Conservation (phyloP, 2,888 invertebrate species). For the Liposcelis brunnea region DNA sequence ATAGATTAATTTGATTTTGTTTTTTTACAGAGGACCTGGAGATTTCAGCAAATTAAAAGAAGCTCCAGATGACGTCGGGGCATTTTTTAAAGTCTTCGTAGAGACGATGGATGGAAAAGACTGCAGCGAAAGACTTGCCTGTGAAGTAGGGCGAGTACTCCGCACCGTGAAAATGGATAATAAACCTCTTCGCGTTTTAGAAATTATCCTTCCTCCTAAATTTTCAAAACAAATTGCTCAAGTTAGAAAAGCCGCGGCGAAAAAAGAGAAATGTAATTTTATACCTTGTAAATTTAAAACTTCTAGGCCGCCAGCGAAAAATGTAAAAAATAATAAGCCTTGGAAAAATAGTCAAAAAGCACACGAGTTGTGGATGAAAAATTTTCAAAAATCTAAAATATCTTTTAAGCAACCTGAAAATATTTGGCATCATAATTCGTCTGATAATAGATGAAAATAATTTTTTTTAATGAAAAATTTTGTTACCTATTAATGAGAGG, state of each 20-base stretch:
- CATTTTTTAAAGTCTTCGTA: constrained; percentile 26
- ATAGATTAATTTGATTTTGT: no score
- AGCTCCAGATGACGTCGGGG: constrained; percentile 23
- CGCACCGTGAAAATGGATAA: constrained; percentile 18
- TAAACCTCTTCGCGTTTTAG: constrained; percentile 20
- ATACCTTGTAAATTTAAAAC: constrained; percentile 17
- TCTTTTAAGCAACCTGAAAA: not conserved
- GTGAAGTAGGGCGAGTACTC: constrained; percentile 28
- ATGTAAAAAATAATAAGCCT: not conserved
- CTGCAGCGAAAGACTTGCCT: constrained; percentile 29
- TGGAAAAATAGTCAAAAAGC: constrained; percentile 5
- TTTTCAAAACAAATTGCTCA: constrained; percentile 18
- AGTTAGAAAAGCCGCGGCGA: constrained; percentile 17
- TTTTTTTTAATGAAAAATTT: no score
- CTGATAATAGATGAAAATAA: no score
- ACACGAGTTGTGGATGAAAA: constrained; percentile 6
- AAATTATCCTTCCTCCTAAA: constrained; percentile 17
- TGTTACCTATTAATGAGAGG: no score
- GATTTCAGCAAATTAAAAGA: constrained; percentile 20
- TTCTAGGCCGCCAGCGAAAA: not conserved
- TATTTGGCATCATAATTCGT: not conserved
- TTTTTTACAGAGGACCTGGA: constrained; percentile 18
- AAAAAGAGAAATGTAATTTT: constrained; percentile 17
- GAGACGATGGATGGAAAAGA: constrained; percentile 30
- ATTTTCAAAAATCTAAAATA: constrained; percentile 1